Percentiles rank a stretch among this genome's conserved stretches.
These are phyloP conservation scores for Phasianus colchicus DNA, from an alignment of 2,113 vertebrate species.

Conservation along the genomic window DNA sequence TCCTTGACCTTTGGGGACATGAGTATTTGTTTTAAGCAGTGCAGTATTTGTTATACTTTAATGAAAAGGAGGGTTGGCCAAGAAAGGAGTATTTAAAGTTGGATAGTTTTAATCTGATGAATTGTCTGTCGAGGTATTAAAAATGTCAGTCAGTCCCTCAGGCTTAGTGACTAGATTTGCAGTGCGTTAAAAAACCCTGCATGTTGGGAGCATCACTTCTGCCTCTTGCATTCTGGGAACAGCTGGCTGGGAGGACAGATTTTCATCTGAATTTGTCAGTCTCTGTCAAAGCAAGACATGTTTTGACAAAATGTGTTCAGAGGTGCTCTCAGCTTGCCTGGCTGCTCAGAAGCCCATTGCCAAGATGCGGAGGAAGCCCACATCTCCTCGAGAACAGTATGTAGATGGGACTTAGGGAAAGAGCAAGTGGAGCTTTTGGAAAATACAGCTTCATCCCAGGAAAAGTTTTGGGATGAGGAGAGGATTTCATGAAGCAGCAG, in stretches of 20 bases:
- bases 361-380: background rate
- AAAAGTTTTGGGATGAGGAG: background rate
- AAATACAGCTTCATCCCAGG: accelerated
- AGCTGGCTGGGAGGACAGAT: constrained; percentile 61
- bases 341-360: background rate
- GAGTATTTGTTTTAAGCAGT: background rate
- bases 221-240: constrained; percentile 39
- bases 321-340: constrained; percentile 29
- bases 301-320: constrained; percentile 21
- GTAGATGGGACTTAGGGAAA: background rate
- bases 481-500: accelerated
- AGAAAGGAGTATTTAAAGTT: constrained; percentile 4
- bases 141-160: constrained; percentile 30
- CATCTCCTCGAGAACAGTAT: background rate
- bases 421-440: accelerated
- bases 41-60: background rate
- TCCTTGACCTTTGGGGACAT: background rate
- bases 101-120: background rate
- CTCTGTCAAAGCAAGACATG: constrained; percentile 55
- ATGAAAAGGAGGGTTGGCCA: background rate
- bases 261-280: constrained; percentile 30
- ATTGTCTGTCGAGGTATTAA: constrained; percentile 30
- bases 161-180: background rate
- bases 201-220: constrained; percentile 16
- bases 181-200: background rate